A percentile compares a stretch with the other conserved stretches of the same genome.
Conservation (phyloP, 2,113 vertebrate species). For the Pseudopodoces humilis region DNA sequence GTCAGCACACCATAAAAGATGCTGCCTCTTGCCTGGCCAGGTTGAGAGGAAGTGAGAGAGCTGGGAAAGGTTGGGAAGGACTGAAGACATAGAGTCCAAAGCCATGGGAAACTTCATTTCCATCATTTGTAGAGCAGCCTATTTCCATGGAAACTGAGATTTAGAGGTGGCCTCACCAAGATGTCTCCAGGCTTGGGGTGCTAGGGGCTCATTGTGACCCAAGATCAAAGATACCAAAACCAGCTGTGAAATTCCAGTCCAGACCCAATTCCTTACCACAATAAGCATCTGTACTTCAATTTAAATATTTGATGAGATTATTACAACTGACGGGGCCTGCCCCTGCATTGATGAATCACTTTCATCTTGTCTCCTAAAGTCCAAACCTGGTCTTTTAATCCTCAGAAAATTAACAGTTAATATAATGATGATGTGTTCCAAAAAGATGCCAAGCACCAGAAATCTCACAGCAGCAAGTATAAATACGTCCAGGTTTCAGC, state of each 20-base stretch:
- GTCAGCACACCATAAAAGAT: background rate
- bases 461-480: background rate
- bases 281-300: background rate
- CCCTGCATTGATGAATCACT: background rate
- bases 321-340: background rate
- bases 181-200: background rate
- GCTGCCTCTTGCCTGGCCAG: background rate
- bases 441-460: background rate
- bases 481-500: background rate
- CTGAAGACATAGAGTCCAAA: background rate
- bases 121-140: background rate
- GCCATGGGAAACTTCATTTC: background rate
- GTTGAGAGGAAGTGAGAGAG: background rate
- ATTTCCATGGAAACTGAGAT: background rate
- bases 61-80: background rate
- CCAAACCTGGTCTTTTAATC: background rate
- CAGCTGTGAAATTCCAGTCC: background rate
- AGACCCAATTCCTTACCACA: background rate
- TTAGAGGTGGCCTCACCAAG: background rate
- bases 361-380: background rate
- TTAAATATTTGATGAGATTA: background rate
- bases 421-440: background rate
- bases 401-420: background rate
- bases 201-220: background rate
- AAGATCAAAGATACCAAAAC: background rate